A percentile compares a stretch with the other conserved stretches of the same genome.
Conservation (phyloP, 2,797 vertebrate genomes). For the Aselliscus stoliczkanus region DNA sequence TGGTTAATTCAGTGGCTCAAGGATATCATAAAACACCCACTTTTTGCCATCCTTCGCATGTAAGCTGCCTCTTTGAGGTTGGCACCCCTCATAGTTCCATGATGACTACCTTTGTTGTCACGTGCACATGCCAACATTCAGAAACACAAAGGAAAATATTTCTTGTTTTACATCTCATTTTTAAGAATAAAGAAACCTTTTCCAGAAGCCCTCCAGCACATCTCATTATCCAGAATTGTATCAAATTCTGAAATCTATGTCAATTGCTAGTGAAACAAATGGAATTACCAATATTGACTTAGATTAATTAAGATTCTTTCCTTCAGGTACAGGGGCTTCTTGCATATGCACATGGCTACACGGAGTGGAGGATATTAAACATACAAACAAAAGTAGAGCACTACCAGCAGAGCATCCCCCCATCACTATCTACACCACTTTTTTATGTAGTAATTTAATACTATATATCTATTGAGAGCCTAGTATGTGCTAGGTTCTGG, state of each 20-base stretch:
- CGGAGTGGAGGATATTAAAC: not conserved
- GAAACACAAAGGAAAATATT: not conserved
- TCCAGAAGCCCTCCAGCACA: not conserved
- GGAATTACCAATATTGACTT: not conserved
- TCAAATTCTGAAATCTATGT: not conserved
- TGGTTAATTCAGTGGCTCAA: not conserved
- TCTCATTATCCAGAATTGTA: not conserved
- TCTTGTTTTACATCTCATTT: not conserved
- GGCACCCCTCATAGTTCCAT: too few species aligned
- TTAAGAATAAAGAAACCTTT: not conserved
- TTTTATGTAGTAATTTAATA: not conserved
- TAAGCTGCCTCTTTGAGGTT: not conserved
- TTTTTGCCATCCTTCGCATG: not conserved
- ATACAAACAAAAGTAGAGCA: not conserved
- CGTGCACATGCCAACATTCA: not conserved
- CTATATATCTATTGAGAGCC: not conserved
- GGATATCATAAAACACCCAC: not conserved
- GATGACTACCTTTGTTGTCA: not conserved
- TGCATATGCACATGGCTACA: not conserved
- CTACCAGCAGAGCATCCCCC: not conserved
- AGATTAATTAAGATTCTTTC: not conserved
- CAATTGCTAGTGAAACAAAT: not conserved
- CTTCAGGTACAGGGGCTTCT: not conserved
- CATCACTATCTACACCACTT: not conserved
- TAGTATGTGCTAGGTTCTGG: not conserved